Base-by-base conservation (phyloP, 2,888 invertebrate species). In the Pseudanteris insignis region DNA sequence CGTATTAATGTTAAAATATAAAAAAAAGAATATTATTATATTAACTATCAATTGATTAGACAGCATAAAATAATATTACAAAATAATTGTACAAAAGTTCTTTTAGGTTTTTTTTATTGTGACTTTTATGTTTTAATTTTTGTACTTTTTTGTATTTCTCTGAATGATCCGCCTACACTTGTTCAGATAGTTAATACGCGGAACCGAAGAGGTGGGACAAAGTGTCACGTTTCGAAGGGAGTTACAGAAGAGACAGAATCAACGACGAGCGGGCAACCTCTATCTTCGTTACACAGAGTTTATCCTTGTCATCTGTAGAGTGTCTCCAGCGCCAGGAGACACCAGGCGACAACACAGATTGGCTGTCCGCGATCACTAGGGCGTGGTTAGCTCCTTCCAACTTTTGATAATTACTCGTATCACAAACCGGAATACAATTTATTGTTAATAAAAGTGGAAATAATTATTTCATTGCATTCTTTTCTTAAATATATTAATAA, bases 331-430 rank as follows among this genome's bases (percentile, higher is more conserved):
- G 50, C 57, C 41, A 54, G 59, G 63, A 43, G 63, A 64, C 57
- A 61, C 43, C 55, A 47, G 58, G 70, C 76, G 77, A 78, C 78
- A 77, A 64, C 68, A 48, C 36, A 48, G 73, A 78, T 79, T 79
- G 79, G 79, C 51, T 67, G 71, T 58, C 32, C 58, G 51, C 66
- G 72, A 73, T 72, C 79, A 77, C 78, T 78, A 66, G 71, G 79
- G 79, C 79, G 79, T 79, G 79, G 79, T 74, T 69, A 66, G 73
- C 77, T 74, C 78, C 79, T 77, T 79, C 67, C 74, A 72, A 69
- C 70, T 73, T 70, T 72, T 67, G 10, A 54, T 61, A 55, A 64
- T 61, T 60, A 55, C 10, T 25, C 33, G 8, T 18, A 6, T 6
- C 18, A 18, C 18, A 6, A 18, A n/a, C n/a, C n/a, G n/a, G n/a